Percentiles rank a stretch among this genome's conserved stretches.
Conservation (phyloP, 2,888 invertebrate species). For the Quadroppia sp. region DNA sequence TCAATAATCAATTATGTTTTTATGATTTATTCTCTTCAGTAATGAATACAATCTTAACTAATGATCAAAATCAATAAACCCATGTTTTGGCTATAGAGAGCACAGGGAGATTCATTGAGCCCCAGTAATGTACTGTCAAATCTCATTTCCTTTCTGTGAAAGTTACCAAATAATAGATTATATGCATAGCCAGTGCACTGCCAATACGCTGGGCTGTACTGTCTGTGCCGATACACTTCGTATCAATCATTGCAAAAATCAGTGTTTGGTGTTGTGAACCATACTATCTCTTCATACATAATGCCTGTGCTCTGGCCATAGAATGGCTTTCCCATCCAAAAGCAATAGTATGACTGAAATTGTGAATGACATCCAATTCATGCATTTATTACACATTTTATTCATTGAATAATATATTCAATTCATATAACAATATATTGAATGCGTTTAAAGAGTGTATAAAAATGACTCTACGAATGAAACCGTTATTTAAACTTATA, state of each 20-base stretch:
- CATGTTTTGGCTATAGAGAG: neutral
- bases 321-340: neutral
- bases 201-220: too few relatives aligned
- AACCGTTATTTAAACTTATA: neutral
- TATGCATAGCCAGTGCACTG: neutral
- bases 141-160: constrained; percentile 19
- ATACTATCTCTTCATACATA: neutral
- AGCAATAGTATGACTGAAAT: neutral
- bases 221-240: neutral
- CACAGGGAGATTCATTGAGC: neutral
- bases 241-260: constrained; percentile 19
- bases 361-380: constrained; percentile 2
- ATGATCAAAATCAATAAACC: constrained; percentile 19
- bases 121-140: constrained; percentile 13
- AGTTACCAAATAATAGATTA: constrained; percentile 28
- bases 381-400: constrained; percentile 7
- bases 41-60: constrained; percentile 15
- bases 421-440: neutral
- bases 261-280: neutral
- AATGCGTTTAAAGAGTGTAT: neutral
- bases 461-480: neutral
- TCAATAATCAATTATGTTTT: constrained; percentile 10
- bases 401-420: neutral
- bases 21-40: too few relatives aligned
- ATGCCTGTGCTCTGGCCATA: neutral